A percentile compares a stretch with the other conserved stretches of the same genome.
These are phyloP conservation scores for Taeniopygia guttata DNA, from an alignment of 2,797 vertebrate genomes.

Conservation along the genomic window DNA sequence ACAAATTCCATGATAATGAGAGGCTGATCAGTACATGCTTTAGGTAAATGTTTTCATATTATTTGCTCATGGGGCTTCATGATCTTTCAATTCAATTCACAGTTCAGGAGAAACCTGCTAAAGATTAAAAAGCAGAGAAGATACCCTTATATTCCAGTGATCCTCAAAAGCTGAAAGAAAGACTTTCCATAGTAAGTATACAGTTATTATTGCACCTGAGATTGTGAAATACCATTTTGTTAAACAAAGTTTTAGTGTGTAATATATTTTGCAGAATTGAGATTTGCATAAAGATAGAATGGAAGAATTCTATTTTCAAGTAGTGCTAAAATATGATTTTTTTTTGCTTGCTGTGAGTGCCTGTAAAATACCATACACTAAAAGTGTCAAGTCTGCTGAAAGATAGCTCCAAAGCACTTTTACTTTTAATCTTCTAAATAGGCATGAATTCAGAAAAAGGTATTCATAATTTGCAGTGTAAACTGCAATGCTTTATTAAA, in stretches of 20 bases:
- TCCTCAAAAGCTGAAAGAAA: not conserved
- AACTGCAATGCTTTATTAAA: not conserved
- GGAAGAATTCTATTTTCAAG: not conserved
- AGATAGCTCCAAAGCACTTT: not conserved
- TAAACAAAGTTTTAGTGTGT: not conserved
- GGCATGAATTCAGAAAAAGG: not conserved
- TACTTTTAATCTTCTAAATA: not conserved
- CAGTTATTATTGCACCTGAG: not conserved
- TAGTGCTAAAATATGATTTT: not conserved
- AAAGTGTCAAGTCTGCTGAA: not conserved
- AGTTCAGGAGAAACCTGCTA: not conserved
- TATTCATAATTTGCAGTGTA: not conserved
- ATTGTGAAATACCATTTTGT: not conserved
- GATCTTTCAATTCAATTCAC: not conserved
- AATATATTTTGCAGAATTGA: not conserved
- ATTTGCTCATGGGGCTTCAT: not conserved
- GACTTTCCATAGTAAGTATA: not conserved
- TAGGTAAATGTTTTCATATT: not conserved
- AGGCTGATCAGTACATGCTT: rapidly evolving
- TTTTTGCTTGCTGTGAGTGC: not conserved
- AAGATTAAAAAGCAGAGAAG: not conserved
- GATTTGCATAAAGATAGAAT: not conserved
- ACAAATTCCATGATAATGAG: not conserved
- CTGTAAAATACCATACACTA: not conserved
- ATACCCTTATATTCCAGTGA: not conserved